Evolutionary conservation across 1,140 invertebrate species (phyloP).

Genomic region (Eriosoma lanigerum): DNA sequence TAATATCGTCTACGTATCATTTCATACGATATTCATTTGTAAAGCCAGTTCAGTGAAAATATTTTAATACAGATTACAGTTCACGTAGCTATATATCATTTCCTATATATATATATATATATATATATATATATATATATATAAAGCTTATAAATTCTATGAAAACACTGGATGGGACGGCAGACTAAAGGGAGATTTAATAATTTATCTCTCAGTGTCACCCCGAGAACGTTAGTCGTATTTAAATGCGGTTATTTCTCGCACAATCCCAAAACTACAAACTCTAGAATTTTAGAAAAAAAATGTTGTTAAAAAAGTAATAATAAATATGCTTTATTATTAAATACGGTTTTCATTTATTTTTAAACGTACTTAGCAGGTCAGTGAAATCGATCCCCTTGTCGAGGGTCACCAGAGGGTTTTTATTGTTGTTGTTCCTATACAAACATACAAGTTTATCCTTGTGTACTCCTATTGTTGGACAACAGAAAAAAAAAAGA

Average conservation of each 20-base stretch:
- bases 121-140: too few species aligned
- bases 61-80: constrained; percentile 22
- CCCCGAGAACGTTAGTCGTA: background rate
- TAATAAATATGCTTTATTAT: constrained; percentile 30
- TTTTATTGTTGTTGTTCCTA: constrained; percentile 34
- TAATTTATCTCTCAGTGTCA: constrained; percentile 26
- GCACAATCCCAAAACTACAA: background rate
- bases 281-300: constrained; percentile 1
- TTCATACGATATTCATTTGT: background rate
- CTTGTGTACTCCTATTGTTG: constrained; percentile 32
- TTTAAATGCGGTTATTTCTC: constrained; percentile 22
- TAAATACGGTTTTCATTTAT: constrained; percentile 38
- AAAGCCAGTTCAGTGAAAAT: constrained; percentile 11
- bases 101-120: background rate
- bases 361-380: constrained; percentile 36
- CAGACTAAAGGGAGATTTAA: constrained; percentile 3
- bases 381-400: constrained; percentile 11
- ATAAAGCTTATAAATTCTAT: background rate
- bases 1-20: background rate
- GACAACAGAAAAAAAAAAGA: constrained; percentile 40
- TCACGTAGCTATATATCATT: constrained; percentile 4
- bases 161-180: background rate
- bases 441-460: constrained; percentile 2
- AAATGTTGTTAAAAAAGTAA: background rate
- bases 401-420: background rate